Percentiles rank a stretch among this genome's conserved stretches.
These are phyloP conservation scores for Anser brachyrhynchus DNA, from an alignment of 2,113 vertebrate species.

Conservation along the genomic window DNA sequence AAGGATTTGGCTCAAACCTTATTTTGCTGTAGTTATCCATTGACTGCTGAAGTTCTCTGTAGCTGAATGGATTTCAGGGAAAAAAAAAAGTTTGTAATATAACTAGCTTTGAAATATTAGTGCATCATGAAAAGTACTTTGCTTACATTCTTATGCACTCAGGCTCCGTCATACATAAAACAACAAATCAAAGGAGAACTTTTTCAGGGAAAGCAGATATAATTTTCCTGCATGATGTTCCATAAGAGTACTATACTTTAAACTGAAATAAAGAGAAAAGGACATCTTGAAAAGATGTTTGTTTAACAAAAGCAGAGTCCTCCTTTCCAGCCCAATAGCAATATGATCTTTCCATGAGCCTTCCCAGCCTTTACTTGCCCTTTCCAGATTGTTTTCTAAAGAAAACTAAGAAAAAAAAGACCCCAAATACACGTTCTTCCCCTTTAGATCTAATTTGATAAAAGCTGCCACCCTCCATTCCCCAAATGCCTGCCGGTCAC, in stretches of 20 bases:
- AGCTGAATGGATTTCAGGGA: neutral
- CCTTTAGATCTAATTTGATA: constrained; percentile 43
- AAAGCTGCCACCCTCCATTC: neutral
- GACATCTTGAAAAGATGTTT: neutral
- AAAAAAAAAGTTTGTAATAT: no score
- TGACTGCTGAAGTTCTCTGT: neutral
- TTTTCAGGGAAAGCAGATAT: neutral
- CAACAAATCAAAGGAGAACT: neutral
- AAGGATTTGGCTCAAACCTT: neutral
- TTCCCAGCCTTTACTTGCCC: neutral
- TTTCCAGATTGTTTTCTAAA: constrained; percentile 13
- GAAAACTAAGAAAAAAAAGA: neutral
- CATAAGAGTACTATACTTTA: neutral
- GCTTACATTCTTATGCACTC: neutral
- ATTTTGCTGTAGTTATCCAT: neutral
- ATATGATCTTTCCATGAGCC: neutral
- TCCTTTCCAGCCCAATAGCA: neutral
- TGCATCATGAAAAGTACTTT: neutral
- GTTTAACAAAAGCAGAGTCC: neutral
- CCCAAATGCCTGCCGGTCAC: constrained; percentile 23
- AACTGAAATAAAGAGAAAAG: neutral
- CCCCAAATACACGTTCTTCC: neutral
- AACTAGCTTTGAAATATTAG: neutral
- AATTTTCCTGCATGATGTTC: neutral
- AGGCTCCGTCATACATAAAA: neutral